A percentile compares a stretch with the other conserved stretches of the same genome.
phyloP scores from a whole-genome alignment of 2,888 invertebrate genomes.

The Cepaea hortensis region DNA sequence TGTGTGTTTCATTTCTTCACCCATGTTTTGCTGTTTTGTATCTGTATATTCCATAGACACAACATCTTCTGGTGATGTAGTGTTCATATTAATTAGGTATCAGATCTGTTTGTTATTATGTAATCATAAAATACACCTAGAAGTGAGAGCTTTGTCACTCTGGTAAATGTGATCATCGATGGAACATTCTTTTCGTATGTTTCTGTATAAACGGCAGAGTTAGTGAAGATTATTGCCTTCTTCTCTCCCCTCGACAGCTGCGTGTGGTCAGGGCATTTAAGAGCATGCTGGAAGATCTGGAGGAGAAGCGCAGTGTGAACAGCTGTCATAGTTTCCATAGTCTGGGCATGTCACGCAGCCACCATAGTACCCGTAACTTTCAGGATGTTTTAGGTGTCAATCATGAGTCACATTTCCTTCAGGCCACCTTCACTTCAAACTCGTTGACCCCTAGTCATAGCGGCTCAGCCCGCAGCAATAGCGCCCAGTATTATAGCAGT shows the following conservation, averaged over 20 bases:
- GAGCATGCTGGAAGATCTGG: conserved; percentile 94
- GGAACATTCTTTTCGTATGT: background rate
- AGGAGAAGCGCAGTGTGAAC: conserved; percentile 90
- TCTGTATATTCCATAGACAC: background rate
- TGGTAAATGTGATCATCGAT: background rate
- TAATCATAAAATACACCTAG: background rate
- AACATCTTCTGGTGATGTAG: background rate
- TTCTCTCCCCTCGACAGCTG: conserved; percentile 73
- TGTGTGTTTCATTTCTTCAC: background rate
- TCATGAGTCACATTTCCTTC: conserved; percentile 56
- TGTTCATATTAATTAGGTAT: background rate
- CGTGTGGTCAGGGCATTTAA: conserved; percentile 82
- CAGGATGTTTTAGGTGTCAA: conserved; percentile 60
- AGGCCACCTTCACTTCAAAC: conserved; percentile 60
- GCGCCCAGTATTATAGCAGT: conserved; percentile 39
- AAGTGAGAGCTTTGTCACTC: too few relatives aligned
- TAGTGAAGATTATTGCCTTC: conserved; percentile 17
- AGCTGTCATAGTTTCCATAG: conserved; percentile 80
- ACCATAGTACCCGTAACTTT: conserved; percentile 80
- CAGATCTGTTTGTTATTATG: background rate
- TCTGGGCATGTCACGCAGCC: conserved; percentile 82
- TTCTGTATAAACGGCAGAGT: background rate
- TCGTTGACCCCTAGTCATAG: conserved; percentile 36
- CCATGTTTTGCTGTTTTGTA: background rate
- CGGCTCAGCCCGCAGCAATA: conserved; percentile 48